These are phyloP conservation scores for Pseudobourletiella spinata DNA, from an alignment of 1,140 invertebrate genomes.

Conservation along the genomic window DNA sequence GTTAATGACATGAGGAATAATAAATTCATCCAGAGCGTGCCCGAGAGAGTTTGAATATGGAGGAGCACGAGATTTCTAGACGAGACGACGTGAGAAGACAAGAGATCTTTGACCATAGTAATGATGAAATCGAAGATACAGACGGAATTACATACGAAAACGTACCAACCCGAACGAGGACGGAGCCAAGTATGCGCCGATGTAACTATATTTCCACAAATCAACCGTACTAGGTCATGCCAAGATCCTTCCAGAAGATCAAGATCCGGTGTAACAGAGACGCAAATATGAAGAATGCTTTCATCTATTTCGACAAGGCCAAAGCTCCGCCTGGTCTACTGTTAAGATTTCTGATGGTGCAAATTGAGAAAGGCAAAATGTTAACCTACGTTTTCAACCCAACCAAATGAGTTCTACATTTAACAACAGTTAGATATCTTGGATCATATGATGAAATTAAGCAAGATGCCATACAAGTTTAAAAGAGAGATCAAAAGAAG, in stretches of 20 bases:
- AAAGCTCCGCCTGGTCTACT: not conserved
- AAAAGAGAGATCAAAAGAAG: not conserved
- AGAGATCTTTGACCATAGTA: not conserved
- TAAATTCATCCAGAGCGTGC: too few relatives aligned
- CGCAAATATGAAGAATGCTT: not conserved
- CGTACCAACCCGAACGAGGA: not conserved
- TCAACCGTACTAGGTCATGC: not conserved
- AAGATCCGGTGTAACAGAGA: not conserved
- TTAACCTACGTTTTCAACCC: not conserved
- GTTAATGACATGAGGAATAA: not conserved
- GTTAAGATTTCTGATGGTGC: not conserved
- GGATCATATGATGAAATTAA: not conserved
- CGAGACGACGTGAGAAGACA: too few relatives aligned
- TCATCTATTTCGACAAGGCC: not conserved
- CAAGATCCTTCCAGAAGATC: not conserved
- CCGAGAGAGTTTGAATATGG: too few relatives aligned
- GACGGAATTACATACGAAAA: not conserved
- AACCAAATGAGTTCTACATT: not conserved
- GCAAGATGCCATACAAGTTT: not conserved
- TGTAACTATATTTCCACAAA: not conserved
- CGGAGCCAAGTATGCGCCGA: not conserved
- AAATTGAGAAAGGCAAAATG: not conserved
- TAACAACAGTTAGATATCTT: not conserved
- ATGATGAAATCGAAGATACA: not conserved
- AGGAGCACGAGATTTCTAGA: too few relatives aligned